A percentile compares a stretch with the other conserved stretches of the same genome.
These are phyloP conservation scores for Lymantria monacha DNA, from an alignment of 2,888 invertebrate species.

Conservation along the genomic window DNA sequence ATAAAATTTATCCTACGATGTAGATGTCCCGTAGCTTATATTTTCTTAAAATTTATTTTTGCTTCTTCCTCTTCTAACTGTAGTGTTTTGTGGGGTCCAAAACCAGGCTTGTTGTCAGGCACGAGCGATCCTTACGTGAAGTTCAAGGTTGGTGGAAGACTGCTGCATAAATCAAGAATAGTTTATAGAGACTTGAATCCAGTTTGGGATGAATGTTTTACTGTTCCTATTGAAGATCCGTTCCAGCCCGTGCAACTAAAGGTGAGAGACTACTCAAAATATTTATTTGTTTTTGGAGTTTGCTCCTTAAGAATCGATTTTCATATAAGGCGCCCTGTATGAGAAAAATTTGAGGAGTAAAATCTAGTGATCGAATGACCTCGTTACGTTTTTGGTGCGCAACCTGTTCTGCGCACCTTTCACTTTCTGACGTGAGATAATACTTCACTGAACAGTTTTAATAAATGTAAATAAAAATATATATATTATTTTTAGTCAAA, in stretches of 20 bases:
- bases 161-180: slow-evolving; percentile 96
- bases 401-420: no score
- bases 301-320: neutral
- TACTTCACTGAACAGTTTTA: no score
- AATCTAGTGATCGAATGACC: no score
- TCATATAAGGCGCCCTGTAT: no score
- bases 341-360: no score
- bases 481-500: no score
- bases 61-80: slow-evolving; percentile 71
- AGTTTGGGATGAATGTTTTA: slow-evolving; percentile 98
- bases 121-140: slow-evolving; percentile 99
- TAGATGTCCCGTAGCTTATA: slow-evolving; percentile 30
- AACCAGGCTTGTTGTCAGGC: slow-evolving; percentile 85
- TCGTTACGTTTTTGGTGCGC: no score
- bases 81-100: slow-evolving; percentile 66
- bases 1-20: no score
- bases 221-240: slow-evolving; percentile 95
- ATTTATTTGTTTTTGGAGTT: neutral
- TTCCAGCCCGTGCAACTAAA: slow-evolving; percentile 92
- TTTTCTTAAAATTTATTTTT: slow-evolving; percentile 49
- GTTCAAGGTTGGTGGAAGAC: slow-evolving; percentile 93
- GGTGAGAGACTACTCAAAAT: slow-evolving; percentile 70
- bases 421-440: no score
- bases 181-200: slow-evolving; percentile 97
- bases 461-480: no score